Percentiles rank a stretch among this genome's conserved stretches.
Conservation (phyloP, 2,797 vertebrate genomes). For the Clarias laeviceps region DNA sequence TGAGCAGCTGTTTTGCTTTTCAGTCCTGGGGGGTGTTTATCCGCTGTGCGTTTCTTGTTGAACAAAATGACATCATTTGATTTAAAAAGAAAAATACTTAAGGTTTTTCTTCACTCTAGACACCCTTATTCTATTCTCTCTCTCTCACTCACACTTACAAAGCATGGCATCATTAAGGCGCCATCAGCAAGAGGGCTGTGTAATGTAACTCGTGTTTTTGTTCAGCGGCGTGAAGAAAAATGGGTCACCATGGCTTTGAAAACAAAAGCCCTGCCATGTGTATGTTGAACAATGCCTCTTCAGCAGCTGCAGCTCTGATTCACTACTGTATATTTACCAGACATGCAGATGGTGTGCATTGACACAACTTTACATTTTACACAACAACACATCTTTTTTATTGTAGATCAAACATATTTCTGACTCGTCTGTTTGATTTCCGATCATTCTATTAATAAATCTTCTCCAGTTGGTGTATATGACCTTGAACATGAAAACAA, state of each 20-base stretch:
- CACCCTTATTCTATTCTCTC: not conserved
- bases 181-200: conserved; percentile 26
- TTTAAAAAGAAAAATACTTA: no score
- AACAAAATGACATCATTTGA: not conserved
- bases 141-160: not conserved
- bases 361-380: not conserved
- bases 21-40: not conserved
- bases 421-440: not conserved
- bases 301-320: not conserved
- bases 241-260: conserved; percentile 46
- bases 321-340: not conserved
- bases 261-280: conserved; percentile 26
- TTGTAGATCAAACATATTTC: not conserved
- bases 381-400: not conserved
- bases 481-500: not conserved
- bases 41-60: not conserved
- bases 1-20: not conserved
- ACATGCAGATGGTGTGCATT: not conserved
- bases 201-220: conserved; percentile 53
- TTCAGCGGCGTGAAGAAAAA: conserved; percentile 52
- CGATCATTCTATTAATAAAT: not conserved
- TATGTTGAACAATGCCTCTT: not conserved
- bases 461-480: not conserved
- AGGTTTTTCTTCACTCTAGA: conserved; percentile 4
- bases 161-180: not conserved